Base-by-base conservation (phyloP, 30 jellyfish, hydroid and myxozoan species). In the Aurelia sp. region DNA sequence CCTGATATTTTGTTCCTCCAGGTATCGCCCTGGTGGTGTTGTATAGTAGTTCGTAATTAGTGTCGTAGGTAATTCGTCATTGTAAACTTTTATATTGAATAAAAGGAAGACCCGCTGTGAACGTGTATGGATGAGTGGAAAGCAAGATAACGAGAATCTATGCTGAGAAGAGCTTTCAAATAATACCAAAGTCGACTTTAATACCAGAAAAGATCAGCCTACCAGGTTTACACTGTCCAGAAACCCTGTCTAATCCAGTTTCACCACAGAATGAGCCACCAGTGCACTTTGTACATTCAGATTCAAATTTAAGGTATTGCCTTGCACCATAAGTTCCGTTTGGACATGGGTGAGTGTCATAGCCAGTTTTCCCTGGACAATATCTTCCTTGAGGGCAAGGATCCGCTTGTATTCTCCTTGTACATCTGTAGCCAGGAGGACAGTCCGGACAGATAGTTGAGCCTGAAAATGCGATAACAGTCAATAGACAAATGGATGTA, bases 341-440 rank as follows among this genome's bases (percentile, higher is more conserved):
- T 8, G 99, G 99, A 64, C 99, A 95, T 4, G 98, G 96, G 17
- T n/a, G 19, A 5, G 88, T 76, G 76, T 89, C 69, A 72, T 72
- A 95, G 55, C 99, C 99, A 18, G 97, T 95, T 53, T 89, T 86
- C 30, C 95, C 92, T 9, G 90, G 89, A 60, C 99, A 95, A 65
- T 77, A 95, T 51, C 74, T 76, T 35, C 99, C 99, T 78, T 84
- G 96, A 7, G 90, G 96, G 60, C 99, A 95, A 19, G 96, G 96
- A 59, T 89, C 97, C 12, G 97, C 97, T 44, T 84, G 85, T 13
- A 90, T 76, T 77, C 91, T 52, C 55, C 97, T 67, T 30, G 97
- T 95, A 63, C 99, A 95, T 81, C 50, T 64, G 68, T 84, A 89
- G 44, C 99, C 97, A 9, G 97, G 97, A 21, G 99, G 99, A 58